Evolutionary conservation across 2,797 vertebrate species (phyloP), one percentile per base, ranked within the genome.

Genomic region (Eulemur coronatus): DNA sequence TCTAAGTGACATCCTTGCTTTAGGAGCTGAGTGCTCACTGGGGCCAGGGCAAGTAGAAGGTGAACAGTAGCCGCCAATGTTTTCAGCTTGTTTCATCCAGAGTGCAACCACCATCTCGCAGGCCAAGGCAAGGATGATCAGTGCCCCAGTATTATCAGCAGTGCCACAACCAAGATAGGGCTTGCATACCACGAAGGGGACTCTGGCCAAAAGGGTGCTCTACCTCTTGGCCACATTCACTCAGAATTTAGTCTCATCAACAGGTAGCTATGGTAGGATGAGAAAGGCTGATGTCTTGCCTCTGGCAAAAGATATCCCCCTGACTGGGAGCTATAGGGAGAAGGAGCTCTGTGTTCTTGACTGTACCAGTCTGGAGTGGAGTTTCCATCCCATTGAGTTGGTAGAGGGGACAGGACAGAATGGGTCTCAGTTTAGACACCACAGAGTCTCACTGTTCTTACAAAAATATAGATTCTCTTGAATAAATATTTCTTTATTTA

Each of bases 401-500:
- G 82, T 5, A 35, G 15, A 41, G 13, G 14, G 15, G 35, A 59
- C 1, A 69, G 10, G 7, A 75, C 26, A 26, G 24, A 78, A 46
- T 22, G 22, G 28, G 35, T 82, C 76, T 80, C 15, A 15, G 80
- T 84, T 85, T 15, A 84, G 70, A 72, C 33, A 73, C 9, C 46
- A 73, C 0, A 75, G 5, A 80, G 20, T 81, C 18, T 89, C n/a
- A 33, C 22, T 96, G 18, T 26, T 94, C 46, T 63, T 70, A 84
- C 1, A 35, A 63, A 90, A 96, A 78, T 70, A 88, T 4, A 85
- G 18, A 55, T 70, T 91, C 84, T 50, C 72, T 91, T 84, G 5
- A 84, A 61, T 55, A 92, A 57, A 70, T 57, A 20, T 81, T 90
- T 89, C 46, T 86, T 88, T 17, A 35, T 52, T 96, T 93, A 72